Evolutionary conservation across 2,113 vertebrate genomes (phyloP).

Genomic region (Eonycteris spelaea): DNA sequence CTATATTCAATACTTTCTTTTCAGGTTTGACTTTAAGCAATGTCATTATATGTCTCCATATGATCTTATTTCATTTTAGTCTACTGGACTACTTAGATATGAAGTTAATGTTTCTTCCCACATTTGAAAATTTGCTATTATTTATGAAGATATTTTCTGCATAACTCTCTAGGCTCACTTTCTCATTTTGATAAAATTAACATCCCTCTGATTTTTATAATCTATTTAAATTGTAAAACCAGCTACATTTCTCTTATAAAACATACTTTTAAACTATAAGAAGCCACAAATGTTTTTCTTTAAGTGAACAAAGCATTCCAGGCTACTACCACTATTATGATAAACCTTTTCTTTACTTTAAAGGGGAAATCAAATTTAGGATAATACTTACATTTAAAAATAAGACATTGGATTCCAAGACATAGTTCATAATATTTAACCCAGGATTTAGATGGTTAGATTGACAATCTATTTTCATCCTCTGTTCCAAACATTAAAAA

Average conservation of each 20-base stretch:
- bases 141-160: neutral
- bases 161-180: neutral
- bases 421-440: neutral
- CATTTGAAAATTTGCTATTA: neutral
- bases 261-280: neutral
- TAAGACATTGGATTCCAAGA: neutral
- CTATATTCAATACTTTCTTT: neutral
- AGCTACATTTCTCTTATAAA: neutral
- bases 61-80: neutral
- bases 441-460: conserved; percentile 1
- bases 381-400: neutral
- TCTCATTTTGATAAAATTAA: neutral
- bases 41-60: neutral
- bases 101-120: neutral
- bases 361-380: neutral
- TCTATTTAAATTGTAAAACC: neutral
- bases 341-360: neutral
- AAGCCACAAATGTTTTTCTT: neutral
- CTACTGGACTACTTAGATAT: neutral
- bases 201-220: neutral
- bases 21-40: neutral
- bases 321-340: neutral
- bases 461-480: neutral
- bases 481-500: neutral
- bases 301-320: neutral